Evolutionary conservation across 2,797 vertebrate species (phyloP).

Genomic region (Hipposideros larvatus): DNA sequence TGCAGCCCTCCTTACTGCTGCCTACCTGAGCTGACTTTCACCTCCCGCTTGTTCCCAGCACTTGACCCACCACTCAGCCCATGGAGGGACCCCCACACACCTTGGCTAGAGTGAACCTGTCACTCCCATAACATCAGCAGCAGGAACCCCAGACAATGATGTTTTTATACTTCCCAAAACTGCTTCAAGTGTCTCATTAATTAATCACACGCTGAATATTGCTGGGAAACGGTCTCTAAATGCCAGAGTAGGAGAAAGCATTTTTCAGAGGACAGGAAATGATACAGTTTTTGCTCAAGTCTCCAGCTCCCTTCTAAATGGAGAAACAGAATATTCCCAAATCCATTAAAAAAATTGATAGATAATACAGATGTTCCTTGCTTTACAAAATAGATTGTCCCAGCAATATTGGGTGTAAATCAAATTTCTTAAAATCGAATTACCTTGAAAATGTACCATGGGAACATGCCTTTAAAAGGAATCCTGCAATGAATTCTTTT

Average conservation of each 20-base stretch:
- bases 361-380: conserved; percentile 83
- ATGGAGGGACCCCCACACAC: accelerated
- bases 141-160: conserved; percentile 51
- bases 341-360: conserved; percentile 78
- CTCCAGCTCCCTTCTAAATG: conserved; percentile 77
- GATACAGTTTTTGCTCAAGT: conserved; percentile 76
- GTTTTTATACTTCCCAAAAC: conserved; percentile 72
- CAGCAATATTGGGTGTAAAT: conserved; percentile 82
- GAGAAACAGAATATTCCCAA: conserved; percentile 83
- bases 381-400: conserved; percentile 73
- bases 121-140: background rate
- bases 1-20: too few species aligned
- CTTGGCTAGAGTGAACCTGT: background rate
- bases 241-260: conserved; percentile 71
- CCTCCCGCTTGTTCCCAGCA: background rate
- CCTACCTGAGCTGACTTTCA: background rate
- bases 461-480: conserved; percentile 70
- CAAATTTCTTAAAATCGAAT: conserved; percentile 83
- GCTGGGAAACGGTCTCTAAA: conserved; percentile 68
- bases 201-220: conserved; percentile 64
- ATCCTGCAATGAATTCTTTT: conserved; percentile 61
- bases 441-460: conserved; percentile 71
- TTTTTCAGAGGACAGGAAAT: conserved; percentile 82
- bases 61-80: accelerated
- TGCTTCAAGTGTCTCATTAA: conserved; percentile 71